Conservation (phyloP, 37 sponge, comb jelly and placozoan species). For the Geodia barretti region DNA sequence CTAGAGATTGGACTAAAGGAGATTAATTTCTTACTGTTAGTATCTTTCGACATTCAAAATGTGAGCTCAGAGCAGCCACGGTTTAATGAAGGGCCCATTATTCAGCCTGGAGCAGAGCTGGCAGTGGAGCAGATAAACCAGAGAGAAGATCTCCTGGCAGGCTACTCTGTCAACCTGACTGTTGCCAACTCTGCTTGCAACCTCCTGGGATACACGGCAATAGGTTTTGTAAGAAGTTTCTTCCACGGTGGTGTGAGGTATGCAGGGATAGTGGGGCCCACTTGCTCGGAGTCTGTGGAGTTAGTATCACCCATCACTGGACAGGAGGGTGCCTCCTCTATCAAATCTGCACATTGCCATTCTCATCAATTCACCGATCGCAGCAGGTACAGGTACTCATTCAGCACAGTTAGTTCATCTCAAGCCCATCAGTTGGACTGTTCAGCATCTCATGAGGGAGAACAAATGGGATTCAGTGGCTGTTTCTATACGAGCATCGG, state of each 20-base stretch:
- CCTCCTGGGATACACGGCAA: not conserved
- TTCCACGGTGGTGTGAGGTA: not conserved
- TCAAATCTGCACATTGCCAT: not conserved
- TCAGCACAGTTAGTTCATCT: slow-evolving; percentile 7
- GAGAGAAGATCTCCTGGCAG: slow-evolving; percentile 5
- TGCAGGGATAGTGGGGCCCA: slow-evolving; percentile 25
- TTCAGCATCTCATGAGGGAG: not conserved
- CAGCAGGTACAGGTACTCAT: slow-evolving; percentile 4
- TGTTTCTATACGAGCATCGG: not conserved
- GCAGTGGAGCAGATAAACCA: slow-evolving; percentile 28
- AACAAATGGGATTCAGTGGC: slow-evolving; percentile 7
- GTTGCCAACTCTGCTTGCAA: slow-evolving; percentile 11
- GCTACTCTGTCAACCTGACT: slow-evolving; percentile 14
- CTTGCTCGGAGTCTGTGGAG: slow-evolving; percentile 14
- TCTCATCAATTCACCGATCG: not conserved
- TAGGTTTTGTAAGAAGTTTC: not conserved
- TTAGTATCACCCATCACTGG: not conserved
- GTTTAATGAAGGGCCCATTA: slow-evolving; percentile 18
- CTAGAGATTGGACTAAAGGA: too few relatives aligned
- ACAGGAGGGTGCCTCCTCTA: not conserved
- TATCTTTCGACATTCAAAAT: too few relatives aligned
- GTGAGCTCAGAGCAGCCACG: too few relatives aligned
- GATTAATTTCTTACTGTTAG: too few relatives aligned
- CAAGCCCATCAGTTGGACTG: not conserved
- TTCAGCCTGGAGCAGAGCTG: slow-evolving; percentile 1